Conservation (phyloP, 2,888 invertebrate genomes). For the Pseudanteris insignis region DNA sequence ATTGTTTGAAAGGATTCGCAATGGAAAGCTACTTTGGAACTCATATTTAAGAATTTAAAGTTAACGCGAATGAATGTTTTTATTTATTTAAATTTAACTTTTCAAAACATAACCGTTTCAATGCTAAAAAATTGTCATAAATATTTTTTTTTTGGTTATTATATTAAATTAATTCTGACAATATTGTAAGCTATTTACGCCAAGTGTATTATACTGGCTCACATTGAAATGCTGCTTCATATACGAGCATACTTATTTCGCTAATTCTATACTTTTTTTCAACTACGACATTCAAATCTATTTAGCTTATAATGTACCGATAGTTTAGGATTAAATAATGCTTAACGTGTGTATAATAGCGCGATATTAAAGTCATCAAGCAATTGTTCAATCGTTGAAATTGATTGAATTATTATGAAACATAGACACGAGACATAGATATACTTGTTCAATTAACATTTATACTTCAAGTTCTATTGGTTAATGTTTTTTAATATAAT, state of each 20-base stretch:
- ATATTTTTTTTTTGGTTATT: neutral
- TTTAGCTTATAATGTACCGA: conserved; percentile 8
- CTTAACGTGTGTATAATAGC: conserved; percentile 1
- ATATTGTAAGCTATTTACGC: neutral
- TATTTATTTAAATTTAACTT: neutral
- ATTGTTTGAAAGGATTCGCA: conserved; percentile 55
- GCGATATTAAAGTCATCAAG: too few relatives aligned
- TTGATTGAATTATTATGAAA: too few relatives aligned
- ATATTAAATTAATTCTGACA: too few relatives aligned
- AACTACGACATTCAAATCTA: conserved; percentile 1
- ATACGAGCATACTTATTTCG: neutral
- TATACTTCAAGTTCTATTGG: too few relatives aligned
- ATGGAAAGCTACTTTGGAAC: conserved; percentile 48
- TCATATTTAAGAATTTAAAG: conserved; percentile 2
- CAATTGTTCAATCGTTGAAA: too few relatives aligned
- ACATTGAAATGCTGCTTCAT: too few relatives aligned
- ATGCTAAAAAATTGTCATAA: too few relatives aligned
- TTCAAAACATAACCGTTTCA: too few relatives aligned
- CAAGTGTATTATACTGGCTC: neutral
- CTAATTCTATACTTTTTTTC: neutral
- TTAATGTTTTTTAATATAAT: too few relatives aligned
- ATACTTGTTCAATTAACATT: too few relatives aligned
- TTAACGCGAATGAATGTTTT: neutral
- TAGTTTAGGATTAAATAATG: conserved; percentile 50
- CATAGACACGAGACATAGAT: too few relatives aligned